Evolutionary conservation across 2,113 vertebrate species (phyloP).

Genomic region (Scophthalmus maximus): DNA sequence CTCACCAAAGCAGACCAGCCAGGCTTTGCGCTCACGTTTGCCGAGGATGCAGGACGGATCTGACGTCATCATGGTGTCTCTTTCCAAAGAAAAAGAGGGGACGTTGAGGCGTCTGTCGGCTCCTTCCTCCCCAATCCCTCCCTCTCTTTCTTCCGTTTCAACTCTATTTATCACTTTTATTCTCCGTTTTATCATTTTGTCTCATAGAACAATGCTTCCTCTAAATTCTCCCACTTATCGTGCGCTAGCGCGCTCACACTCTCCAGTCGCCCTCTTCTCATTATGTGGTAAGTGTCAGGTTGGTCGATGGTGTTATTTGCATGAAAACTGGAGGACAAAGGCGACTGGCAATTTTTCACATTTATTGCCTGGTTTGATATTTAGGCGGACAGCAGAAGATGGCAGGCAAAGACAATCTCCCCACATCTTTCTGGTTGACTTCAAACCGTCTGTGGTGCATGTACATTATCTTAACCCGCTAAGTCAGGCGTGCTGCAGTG

Average conservation of each 20-base stretch:
- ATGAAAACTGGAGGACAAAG: slow-evolving; percentile 71
- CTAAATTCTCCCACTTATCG: slow-evolving; percentile 70
- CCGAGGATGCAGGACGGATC: slow-evolving; percentile 38
- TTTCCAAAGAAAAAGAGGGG: slow-evolving; percentile 44
- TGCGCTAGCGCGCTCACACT: slow-evolving; percentile 44
- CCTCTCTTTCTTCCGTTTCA: slow-evolving; percentile 35
- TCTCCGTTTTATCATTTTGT: slow-evolving; percentile 50
- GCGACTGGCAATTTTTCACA: slow-evolving; percentile 59
- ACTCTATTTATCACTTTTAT: slow-evolving; percentile 40
- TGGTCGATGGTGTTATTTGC: slow-evolving; percentile 72
- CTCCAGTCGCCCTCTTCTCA: slow-evolving; percentile 66
- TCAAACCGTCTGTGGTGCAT: slow-evolving; percentile 11
- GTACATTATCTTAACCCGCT: slow-evolving; percentile 43
- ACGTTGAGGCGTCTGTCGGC: slow-evolving; percentile 13
- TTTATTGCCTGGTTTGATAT: slow-evolving; percentile 64
- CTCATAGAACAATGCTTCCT: slow-evolving; percentile 58
- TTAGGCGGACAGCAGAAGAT: slow-evolving; percentile 51
- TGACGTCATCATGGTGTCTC: slow-evolving; percentile 38
- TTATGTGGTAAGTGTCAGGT: slow-evolving; percentile 71
- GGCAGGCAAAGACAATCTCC: slow-evolving; percentile 2
- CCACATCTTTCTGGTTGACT: slow-evolving; percentile 30
- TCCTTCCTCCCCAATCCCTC: slow-evolving; percentile 13
- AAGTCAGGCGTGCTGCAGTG: slow-evolving; percentile 23
- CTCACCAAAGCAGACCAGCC: slow-evolving; percentile 53
- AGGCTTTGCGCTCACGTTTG: slow-evolving; percentile 44